phyloP scores from a whole-genome alignment of 2,113 vertebrate species.

The Oxyura jamaicensis region DNA sequence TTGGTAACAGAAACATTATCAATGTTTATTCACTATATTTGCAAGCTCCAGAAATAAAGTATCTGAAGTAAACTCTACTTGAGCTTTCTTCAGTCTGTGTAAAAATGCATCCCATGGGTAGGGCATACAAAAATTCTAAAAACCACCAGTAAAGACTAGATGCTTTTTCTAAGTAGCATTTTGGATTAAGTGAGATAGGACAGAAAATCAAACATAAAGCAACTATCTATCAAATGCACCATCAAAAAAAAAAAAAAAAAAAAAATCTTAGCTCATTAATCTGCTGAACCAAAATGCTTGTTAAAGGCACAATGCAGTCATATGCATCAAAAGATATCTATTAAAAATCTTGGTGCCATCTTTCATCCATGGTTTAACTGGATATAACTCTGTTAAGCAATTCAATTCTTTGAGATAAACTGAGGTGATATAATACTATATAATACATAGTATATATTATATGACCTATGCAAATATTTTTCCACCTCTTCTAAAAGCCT shows the following conservation, averaged over 20 bases:
- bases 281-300: background rate
- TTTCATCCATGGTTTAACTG: background rate
- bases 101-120: background rate
- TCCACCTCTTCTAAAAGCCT: background rate
- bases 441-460: background rate
- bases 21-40: background rate
- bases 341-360: background rate
- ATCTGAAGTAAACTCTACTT: background rate
- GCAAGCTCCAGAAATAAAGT: background rate
- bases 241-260: background rate
- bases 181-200: background rate
- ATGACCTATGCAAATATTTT: background rate
- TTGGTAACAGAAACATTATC: background rate
- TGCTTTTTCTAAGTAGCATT: background rate
- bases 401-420: background rate
- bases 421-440: background rate
- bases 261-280: background rate
- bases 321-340: background rate
- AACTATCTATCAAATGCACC: background rate
- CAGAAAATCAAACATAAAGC: background rate
- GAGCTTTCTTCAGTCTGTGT: background rate
- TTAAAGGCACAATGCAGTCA: background rate
- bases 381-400: background rate
- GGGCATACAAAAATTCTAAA: accelerated
- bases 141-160: background rate